phyloP scores from a whole-genome alignment of 1,140 invertebrate species.

The Saccostrea echinata region DNA sequence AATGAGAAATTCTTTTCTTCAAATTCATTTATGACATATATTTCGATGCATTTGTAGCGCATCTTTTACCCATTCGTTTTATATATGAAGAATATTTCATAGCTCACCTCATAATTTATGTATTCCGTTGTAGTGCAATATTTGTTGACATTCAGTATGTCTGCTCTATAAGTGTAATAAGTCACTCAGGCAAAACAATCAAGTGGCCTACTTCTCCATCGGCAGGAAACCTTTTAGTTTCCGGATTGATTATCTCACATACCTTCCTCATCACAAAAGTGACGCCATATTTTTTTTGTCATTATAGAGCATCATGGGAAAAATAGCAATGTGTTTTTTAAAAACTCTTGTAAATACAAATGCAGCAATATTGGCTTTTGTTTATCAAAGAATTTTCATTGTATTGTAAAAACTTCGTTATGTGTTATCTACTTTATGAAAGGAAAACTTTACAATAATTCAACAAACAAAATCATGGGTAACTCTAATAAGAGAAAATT shows the following conservation, averaged over 20 bases:
- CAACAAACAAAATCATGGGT: background rate
- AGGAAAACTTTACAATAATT: background rate
- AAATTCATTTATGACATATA: background rate
- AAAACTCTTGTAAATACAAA: too few species aligned
- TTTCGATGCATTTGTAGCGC: background rate
- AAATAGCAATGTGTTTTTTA: background rate
- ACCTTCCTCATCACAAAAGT: constrained; percentile 51
- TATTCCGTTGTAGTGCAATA: background rate
- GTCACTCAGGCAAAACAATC: constrained; percentile 23
- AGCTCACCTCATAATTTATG: background rate
- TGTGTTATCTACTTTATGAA: background rate
- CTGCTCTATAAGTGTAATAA: background rate
- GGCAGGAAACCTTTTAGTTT: constrained; percentile 24
- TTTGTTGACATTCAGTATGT: constrained; percentile 14
- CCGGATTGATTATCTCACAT: constrained; percentile 26
- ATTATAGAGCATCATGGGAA: constrained; percentile 33
- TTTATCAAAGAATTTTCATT: background rate
- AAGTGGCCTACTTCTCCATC: constrained; percentile 1
- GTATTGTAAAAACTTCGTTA: background rate
- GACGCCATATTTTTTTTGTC: constrained; percentile 50
- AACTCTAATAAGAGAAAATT: background rate
- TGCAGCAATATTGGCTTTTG: background rate
- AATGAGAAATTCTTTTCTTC: background rate
- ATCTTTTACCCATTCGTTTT: too few species aligned
- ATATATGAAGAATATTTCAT: background rate